A percentile compares a stretch with the other conserved stretches of the same genome.
Conservation (phyloP, 1,140 invertebrate species). For the Meloidogyne floridensis region DNA sequence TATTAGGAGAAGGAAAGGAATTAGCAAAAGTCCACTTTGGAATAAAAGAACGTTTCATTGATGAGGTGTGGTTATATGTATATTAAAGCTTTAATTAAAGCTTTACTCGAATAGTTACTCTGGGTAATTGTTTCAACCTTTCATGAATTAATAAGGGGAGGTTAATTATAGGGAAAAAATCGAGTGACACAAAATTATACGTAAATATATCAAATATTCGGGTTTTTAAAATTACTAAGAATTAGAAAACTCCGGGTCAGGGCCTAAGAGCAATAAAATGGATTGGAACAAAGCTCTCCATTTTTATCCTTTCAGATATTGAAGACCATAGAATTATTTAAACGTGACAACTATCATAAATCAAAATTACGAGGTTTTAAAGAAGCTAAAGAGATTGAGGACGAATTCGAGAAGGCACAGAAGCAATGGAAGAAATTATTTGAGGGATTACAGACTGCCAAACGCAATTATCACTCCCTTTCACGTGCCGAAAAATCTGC, state of each 20-base stretch:
- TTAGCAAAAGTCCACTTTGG: constrained; percentile 50
- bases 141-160: too few relatives aligned
- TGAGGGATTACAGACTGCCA: constrained; percentile 54
- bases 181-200: too few relatives aligned
- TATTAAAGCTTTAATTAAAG: too few relatives aligned
- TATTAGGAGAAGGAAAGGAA: constrained; percentile 53
- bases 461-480: constrained; percentile 54
- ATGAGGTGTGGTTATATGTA: constrained; percentile 38
- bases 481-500: constrained; percentile 63
- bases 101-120: too few relatives aligned
- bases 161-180: too few relatives aligned
- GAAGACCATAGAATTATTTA: constrained; percentile 57
- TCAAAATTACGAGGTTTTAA: constrained; percentile 60
- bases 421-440: constrained; percentile 62
- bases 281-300: background rate
- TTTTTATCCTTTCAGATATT: constrained; percentile 44
- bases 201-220: too few relatives aligned
- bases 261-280: too few relatives aligned
- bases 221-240: too few relatives aligned
- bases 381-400: constrained; percentile 62
- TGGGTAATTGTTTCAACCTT: too few relatives aligned
- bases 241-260: too few relatives aligned
- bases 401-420: constrained; percentile 65
- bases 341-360: constrained; percentile 61
- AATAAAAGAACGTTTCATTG: constrained; percentile 55